Conservation (phyloP, 2,113 vertebrate species). For the Lamprotornis superbus region DNA sequence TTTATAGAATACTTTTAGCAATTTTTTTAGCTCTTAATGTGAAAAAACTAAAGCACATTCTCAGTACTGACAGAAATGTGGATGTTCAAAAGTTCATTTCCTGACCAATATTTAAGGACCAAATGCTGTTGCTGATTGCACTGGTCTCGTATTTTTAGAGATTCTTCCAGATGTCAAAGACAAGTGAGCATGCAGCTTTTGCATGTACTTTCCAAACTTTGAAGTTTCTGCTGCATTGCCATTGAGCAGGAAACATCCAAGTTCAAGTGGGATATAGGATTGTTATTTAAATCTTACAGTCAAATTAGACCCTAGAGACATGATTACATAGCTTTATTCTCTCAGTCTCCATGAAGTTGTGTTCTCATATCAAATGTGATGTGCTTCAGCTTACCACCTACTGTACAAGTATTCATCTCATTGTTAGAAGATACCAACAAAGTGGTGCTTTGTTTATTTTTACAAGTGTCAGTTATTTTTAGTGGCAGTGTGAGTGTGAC, state of each 20-base stretch:
- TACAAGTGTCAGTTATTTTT: neutral
- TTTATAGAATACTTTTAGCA: neutral
- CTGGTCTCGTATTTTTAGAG: neutral
- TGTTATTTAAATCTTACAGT: conserved; percentile 31
- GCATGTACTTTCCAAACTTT: neutral
- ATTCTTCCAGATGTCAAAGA: neutral
- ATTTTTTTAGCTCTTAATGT: neutral
- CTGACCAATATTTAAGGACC: neutral
- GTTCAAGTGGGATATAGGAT: neutral
- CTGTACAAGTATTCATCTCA: neutral
- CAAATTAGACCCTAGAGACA: conserved; percentile 40
- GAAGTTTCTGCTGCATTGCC: neutral
- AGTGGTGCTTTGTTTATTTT: conserved; percentile 30
- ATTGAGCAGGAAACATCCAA: neutral
- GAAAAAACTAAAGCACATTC: neutral
- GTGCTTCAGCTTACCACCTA: conserved; percentile 11
- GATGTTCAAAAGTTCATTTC: neutral
- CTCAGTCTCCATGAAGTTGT: conserved; percentile 24
- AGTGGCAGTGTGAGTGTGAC: neutral
- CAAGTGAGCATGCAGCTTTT: neutral
- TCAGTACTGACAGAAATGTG: neutral
- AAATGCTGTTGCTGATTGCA: neutral
- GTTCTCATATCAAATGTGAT: conserved; percentile 34
- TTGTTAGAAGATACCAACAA: conserved; percentile 14
- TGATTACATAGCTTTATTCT: neutral